phyloP scores from a whole-genome alignment of 1,140 invertebrate genomes.

The Drosophila tristis region DNA sequence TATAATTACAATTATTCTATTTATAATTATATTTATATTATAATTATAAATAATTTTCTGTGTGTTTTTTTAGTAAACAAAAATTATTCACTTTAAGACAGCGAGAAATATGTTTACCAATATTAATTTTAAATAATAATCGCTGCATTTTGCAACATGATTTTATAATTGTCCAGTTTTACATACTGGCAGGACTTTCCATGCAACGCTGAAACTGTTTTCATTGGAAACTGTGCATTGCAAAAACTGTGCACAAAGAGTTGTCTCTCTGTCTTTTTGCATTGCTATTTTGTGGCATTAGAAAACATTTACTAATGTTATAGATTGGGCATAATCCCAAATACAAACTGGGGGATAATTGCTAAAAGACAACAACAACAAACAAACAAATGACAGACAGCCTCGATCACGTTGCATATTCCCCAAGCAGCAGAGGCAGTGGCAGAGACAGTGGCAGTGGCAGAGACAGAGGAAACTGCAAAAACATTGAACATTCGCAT shows the following conservation, averaged over 20 bases:
- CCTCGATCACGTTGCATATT: constrained; percentile 13
- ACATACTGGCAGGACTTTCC: too few species aligned
- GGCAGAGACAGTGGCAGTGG: constrained; percentile 1
- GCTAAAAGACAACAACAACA: constrained; percentile 8
- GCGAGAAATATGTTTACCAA: too few species aligned
- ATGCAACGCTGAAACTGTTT: too few species aligned
- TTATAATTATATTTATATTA: too few species aligned
- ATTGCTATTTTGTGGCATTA: neutral
- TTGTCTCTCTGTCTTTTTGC: neutral
- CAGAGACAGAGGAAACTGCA: neutral
- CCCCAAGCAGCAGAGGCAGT: constrained; percentile 1
- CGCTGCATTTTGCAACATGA: too few species aligned
- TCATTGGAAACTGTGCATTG: neutral
- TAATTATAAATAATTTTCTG: too few species aligned
- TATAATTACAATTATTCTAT: too few species aligned
- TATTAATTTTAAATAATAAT: too few species aligned
- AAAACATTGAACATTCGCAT: constrained; percentile 7
- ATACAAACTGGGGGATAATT: constrained; percentile 8
- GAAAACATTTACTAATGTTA: neutral
- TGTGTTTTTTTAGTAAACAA: too few species aligned
- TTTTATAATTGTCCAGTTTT: too few species aligned
- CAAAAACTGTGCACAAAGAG: neutral
- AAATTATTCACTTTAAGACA: too few species aligned
- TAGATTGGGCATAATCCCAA: constrained; percentile 4
- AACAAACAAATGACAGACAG: constrained; percentile 1